A percentile compares a stretch with the other conserved stretches of the same genome.
Evolutionary conservation across 1,140 invertebrate species (phyloP).

Genomic region (Saccostrea echinata): DNA sequence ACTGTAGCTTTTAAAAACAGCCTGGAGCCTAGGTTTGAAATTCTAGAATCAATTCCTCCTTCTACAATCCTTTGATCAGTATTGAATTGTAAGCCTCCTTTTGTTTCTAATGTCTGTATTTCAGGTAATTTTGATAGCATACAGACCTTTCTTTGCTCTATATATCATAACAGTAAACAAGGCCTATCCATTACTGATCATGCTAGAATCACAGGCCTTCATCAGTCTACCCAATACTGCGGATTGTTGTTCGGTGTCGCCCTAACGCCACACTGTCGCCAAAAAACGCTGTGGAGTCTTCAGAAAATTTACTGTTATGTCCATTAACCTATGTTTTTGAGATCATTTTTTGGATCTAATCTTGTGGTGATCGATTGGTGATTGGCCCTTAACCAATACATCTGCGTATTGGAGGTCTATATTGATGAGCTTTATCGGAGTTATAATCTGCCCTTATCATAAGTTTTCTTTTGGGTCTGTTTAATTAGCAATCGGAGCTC

Average conservation of each 20-base stretch:
- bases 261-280: slow-evolving; percentile 18
- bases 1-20: slow-evolving; percentile 26
- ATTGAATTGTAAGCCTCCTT: slow-evolving; percentile 10
- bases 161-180: slow-evolving; percentile 30
- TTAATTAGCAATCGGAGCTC: slow-evolving; percentile 30
- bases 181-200: slow-evolving; percentile 18
- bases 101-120: slow-evolving; percentile 32
- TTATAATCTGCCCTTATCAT: slow-evolving; percentile 32
- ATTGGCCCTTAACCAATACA: neutral
- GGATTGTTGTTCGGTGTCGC: slow-evolving; percentile 5
- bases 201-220: slow-evolving; percentile 3
- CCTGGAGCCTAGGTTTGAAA: neutral
- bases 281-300: neutral
- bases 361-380: neutral
- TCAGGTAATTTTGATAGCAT: slow-evolving; percentile 20
- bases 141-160: slow-evolving; percentile 30
- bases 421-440: neutral
- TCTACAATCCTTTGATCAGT: slow-evolving; percentile 18
- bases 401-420: neutral
- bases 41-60: slow-evolving; percentile 14
- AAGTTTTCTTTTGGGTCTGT: slow-evolving; percentile 9
- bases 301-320: slow-evolving; percentile 1
- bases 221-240: slow-evolving; percentile 1
- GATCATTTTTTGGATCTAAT: slow-evolving; percentile 22
- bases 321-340: slow-evolving; percentile 28